Base-by-base conservation (phyloP, 2,888 invertebrate genomes). In the Baronia brevicornis region DNA sequence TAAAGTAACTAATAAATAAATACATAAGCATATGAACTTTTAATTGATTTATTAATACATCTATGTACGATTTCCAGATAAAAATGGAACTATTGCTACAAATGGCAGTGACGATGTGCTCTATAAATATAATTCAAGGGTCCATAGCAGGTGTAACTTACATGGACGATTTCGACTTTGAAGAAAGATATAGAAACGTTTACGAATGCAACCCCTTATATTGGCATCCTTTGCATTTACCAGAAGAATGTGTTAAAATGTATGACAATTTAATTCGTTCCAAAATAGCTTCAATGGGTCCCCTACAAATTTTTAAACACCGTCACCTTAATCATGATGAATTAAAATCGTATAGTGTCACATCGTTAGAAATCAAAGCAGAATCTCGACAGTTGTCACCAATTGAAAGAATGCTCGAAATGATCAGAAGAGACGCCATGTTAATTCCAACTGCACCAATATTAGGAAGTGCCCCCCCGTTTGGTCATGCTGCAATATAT, bases 211-310 rank as follows among this genome's bases (percentile, higher is more conserved):
- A 80, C 38, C 79, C 80, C 1, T 51, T 72, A 19, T 61, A 75
- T 43, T 80, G 72, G 71, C 70, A 80, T 37, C 82, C 80, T 0
- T 45, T 82, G 5, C 79, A 78, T 50, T 41, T 80, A 24, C 79
- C 80, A 0, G 63, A 65, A 14, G 43, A 69, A 23, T 80, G 79
- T 39, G 51, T 59, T 1, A 43, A 64, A 28, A 58, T 72, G 47
- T 79, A 61, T 28, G 67, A 65, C 35, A 51, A 62, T 25, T 36
- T 69, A 25, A 69, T 79, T 25, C 51, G 66, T 7, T 47, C 59
- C 1, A 54, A 53, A 30, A 28, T 73, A 24, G 50, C 51, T 2
- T 35, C 38, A 1, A 38, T 38, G 1, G 19, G 38, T 5, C 65
- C 68, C 1, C 36, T 60, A 2, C 54, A 53, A 34, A 30, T 71